Conservation (phyloP, 2,888 invertebrate genomes). For the Tetranychus piercei region DNA sequence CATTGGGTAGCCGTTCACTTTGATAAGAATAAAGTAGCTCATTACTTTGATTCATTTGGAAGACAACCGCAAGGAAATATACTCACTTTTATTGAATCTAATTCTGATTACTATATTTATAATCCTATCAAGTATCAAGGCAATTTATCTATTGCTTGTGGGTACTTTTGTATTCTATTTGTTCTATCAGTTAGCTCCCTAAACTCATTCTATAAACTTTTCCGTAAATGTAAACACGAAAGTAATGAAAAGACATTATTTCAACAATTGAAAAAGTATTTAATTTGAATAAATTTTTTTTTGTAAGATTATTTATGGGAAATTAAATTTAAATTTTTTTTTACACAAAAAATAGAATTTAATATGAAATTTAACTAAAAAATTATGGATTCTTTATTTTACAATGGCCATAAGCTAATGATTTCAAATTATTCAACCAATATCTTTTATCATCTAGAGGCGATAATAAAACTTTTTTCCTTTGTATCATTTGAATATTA, state of each 20-base stretch:
- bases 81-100: not conserved
- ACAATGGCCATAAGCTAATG: no score
- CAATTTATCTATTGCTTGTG: not conserved
- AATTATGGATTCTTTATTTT: no score
- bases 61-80: not conserved
- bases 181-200: not conserved
- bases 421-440: no score
- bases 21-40: not conserved
- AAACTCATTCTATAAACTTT: not conserved
- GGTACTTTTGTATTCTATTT: not conserved
- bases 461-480: no score
- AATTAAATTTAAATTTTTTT: no score
- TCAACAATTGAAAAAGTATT: not conserved
- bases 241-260: not conserved
- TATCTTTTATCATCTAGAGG: no score
- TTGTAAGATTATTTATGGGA: no score
- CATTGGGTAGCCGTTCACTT: not conserved
- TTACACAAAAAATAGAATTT: no score
- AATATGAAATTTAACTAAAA: no score
- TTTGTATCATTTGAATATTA: no score
- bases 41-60: constrained; percentile 2
- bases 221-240: not conserved
- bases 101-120: not conserved
- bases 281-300: not conserved
- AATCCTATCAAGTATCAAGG: not conserved